These are phyloP conservation scores for Lordiphosa collinella DNA, from an alignment of 1,140 invertebrate genomes.

Conservation along the genomic window DNA sequence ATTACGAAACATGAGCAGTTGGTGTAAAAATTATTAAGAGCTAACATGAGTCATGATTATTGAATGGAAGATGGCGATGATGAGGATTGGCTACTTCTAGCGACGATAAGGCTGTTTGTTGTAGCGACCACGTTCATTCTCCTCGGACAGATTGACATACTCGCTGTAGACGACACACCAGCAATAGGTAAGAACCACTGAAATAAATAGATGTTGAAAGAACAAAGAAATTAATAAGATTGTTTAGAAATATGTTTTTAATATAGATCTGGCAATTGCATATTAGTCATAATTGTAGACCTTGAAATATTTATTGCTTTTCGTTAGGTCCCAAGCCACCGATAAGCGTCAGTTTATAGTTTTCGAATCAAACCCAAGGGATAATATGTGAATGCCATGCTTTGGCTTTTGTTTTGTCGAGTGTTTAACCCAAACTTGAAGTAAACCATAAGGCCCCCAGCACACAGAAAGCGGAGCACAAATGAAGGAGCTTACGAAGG, in stretches of 20 bases:
- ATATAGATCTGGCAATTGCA: too few species aligned
- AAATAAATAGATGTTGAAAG: background rate
- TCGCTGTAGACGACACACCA: conserved; percentile 91
- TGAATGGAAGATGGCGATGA: conserved; percentile 11
- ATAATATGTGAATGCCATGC: too few species aligned
- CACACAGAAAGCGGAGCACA: too few species aligned
- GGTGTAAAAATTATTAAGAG: conserved; percentile 33
- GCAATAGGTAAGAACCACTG: conserved; percentile 83
- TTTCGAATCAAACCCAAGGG: too few species aligned
- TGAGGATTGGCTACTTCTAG: conserved; percentile 47
- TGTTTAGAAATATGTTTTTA: background rate
- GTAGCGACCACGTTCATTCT: conserved; percentile 84
- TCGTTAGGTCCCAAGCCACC: too few species aligned
- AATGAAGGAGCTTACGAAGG: too few species aligned
- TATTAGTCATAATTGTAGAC: too few species aligned
- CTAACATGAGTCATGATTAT: conserved; percentile 31
- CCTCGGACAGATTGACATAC: conserved; percentile 85
- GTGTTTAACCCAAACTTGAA: too few species aligned
- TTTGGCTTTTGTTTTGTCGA: too few species aligned
- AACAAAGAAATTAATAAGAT: background rate
- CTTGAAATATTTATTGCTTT: too few species aligned
- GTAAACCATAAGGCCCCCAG: too few species aligned
- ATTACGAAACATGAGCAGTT: conserved; percentile 54
- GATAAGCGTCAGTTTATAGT: too few species aligned
- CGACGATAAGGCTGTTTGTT: conserved; percentile 84